phyloP scores from a whole-genome alignment of 2,888 invertebrate species.

The Odontocerum albicorne region DNA sequence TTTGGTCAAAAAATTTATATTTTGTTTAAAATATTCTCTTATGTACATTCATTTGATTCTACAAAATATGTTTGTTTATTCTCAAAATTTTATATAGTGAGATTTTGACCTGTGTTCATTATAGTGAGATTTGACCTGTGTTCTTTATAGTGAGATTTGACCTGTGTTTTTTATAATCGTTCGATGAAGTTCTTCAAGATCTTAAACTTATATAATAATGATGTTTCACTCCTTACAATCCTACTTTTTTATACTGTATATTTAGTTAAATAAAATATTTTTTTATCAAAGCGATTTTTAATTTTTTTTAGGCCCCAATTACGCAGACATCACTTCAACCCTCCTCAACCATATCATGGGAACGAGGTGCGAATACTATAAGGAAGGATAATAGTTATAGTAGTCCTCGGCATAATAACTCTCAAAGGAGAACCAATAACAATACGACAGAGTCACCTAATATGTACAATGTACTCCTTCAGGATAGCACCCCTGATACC shows the following conservation, averaged over 20 bases:
- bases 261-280: too few species aligned
- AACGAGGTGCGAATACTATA: conserved; percentile 44
- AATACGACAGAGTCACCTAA: conserved; percentile 44
- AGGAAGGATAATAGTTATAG: conserved; percentile 26
- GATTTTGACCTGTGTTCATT: too few species aligned
- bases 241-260: too few species aligned
- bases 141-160: neutral
- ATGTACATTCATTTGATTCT: too few species aligned
- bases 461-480: conserved; percentile 45
- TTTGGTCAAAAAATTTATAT: too few species aligned
- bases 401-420: conserved; percentile 38
- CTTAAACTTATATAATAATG: too few species aligned
- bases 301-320: conserved; percentile 5
- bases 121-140: neutral
- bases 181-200: too few species aligned
- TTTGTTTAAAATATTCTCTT: too few species aligned
- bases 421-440: conserved; percentile 34
- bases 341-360: conserved; percentile 47
- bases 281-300: neutral
- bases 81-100: too few species aligned
- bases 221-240: too few species aligned
- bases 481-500: conserved; percentile 16
- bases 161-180: neutral
- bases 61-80: too few species aligned
- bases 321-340: conserved; percentile 23